Evolutionary conservation across 2,888 invertebrate species (phyloP), one percentile per base, ranked within the genome.

Genomic region (Cantharis rufa): DNA sequence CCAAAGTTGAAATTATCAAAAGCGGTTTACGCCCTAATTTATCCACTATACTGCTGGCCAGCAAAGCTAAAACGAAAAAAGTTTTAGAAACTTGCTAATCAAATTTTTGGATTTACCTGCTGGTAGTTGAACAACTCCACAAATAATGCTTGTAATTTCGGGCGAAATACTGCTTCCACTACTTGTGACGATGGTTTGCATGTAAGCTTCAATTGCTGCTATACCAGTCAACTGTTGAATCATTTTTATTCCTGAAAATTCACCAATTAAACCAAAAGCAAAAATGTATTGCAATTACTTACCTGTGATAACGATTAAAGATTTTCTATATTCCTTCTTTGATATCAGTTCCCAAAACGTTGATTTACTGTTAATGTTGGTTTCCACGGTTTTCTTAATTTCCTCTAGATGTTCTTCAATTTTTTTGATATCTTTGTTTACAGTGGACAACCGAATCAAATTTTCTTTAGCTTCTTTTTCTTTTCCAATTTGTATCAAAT

Each of bases 211-310:
- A 21, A 92, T 90, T 0, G 91, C 91, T 5, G 90, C 85, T 21
- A 90, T 89, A 7, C 92, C 92, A 15, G 91, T 91, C 89, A 92
- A 90, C 80, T 91, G 91, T 48, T 92, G 90, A 70, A 92, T 83
- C 18, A 91, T 81, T 83, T 92, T 92, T 0, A 92, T 84, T 16
- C 91, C 92, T 90, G 84, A 2, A 86, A 80, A 21, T 18, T 21
- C 5, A 5, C 0, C 4, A 0, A 66, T 66, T 24, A n/a, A 13
- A n/a, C n/a, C 2, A 7, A 7, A 7, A 18, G n/a, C 13, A n/a
- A 18, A 10, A 21, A 9, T 66, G 27, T 11, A 7, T 66, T 24
- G 9, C 1, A n/a, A 21, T n/a, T 28, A 78, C 82, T 82, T 84
- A 90, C 90, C 90, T 85, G 86, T 84, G 15, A 89, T 88, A 62